Percentiles rank a stretch among this genome's conserved stretches.
phyloP scores from a whole-genome alignment of 1,140 invertebrate species.

The Hyposmocoma kahamanoa region DNA sequence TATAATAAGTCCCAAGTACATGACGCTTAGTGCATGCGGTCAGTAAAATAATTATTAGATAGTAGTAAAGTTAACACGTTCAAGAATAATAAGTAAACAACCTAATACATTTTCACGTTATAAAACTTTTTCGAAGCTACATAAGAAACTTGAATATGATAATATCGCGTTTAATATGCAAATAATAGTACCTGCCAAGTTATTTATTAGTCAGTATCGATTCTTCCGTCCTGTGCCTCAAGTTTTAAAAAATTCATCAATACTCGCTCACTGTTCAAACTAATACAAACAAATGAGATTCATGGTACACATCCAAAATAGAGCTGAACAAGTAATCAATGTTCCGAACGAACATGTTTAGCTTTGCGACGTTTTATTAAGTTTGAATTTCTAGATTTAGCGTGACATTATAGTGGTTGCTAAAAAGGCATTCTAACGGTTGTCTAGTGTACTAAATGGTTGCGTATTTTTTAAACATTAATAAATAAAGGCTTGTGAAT shows the following conservation, averaged over 20 bases:
- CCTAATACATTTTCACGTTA: no score
- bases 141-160: no score
- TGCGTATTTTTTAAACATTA: neutral
- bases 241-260: slow-evolving; percentile 68
- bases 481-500: slow-evolving; percentile 57
- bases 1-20: no score
- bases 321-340: neutral
- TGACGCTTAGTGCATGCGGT: no score
- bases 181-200: neutral
- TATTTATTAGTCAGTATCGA: slow-evolving; percentile 47
- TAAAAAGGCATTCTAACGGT: neutral
- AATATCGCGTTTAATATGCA: no score
- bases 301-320: no score
- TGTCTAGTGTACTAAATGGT: neutral
- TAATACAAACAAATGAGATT: no score
- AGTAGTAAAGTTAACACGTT: no score
- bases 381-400: neutral
- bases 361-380: neutral
- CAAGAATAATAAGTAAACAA: no score
- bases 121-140: no score
- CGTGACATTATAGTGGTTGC: neutral
- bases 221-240: slow-evolving; percentile 61
- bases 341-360: neutral
- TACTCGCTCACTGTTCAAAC: no score
- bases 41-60: no score